These are phyloP conservation scores for Drosophila melanosoma DNA, from an alignment of 2,888 invertebrate genomes.

Conservation along the genomic window DNA sequence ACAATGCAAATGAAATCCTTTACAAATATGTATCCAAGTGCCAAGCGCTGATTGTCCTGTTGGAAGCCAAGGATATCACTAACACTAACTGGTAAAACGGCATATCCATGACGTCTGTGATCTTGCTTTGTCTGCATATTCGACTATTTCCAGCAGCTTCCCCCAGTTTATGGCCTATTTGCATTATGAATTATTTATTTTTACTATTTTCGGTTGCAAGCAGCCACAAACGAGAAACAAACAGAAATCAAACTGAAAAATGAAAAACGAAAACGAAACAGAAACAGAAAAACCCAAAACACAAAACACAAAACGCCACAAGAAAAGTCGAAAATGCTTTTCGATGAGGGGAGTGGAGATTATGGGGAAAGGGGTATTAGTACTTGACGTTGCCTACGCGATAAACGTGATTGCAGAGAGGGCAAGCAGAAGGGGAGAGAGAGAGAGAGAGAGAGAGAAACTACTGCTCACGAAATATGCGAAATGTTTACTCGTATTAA, in stretches of 20 bases:
- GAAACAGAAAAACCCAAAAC: conserved; percentile 27
- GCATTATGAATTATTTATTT: conserved; percentile 81
- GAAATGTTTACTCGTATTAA: conserved; percentile 77
- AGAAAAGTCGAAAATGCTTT: conserved; percentile 47
- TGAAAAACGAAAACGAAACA: conserved; percentile 6
- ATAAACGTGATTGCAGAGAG: conserved; percentile 50
- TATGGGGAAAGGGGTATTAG: conserved; percentile 10
- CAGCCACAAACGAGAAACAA: conserved; percentile 35
- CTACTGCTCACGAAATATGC: conserved; percentile 64
- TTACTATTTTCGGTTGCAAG: conserved; percentile 56
- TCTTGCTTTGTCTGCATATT: conserved; percentile 43
- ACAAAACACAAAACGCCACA: conserved; percentile 32
- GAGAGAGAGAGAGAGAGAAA: conserved; percentile 15
- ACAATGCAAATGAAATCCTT: conserved; percentile 5
- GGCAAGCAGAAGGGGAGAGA: conserved; percentile 7
- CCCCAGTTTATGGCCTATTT: conserved; percentile 70
- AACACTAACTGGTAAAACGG: conserved; percentile 1
- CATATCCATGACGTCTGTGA: conserved; percentile 6
- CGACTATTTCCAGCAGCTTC: conserved; percentile 35
- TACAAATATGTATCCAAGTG: not conserved
- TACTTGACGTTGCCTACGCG: conserved; percentile 63
- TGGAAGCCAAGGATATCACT: not conserved
- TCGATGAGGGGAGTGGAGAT: conserved; percentile 29
- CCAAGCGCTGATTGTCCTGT: conserved; percentile 9
- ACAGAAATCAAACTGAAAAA: conserved; percentile 27